A percentile compares a stretch with the other conserved stretches of the same genome.
phyloP scores from a whole-genome alignment of 2,797 vertebrate genomes.

The Salmo trutta region DNA sequence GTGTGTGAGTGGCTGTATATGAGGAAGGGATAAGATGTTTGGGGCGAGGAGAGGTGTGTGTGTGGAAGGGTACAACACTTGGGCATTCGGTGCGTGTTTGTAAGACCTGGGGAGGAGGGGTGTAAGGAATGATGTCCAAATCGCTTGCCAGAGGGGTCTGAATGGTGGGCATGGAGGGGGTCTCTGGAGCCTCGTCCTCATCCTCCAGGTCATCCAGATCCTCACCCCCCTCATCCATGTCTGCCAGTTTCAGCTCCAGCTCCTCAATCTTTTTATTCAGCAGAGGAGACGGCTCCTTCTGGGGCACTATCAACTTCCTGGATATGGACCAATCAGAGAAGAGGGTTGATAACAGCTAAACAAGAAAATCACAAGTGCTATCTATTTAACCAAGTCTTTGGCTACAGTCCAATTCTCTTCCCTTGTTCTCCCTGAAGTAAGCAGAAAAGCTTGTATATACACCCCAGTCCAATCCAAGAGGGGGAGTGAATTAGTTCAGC shows the following conservation, averaged over 20 bases:
- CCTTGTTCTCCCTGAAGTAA: background rate
- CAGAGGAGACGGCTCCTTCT: conserved; percentile 94
- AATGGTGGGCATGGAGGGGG: conserved; percentile 89
- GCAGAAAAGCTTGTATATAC: background rate
- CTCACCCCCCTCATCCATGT: conserved; percentile 88
- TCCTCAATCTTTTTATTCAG: conserved; percentile 96
- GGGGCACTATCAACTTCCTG: conserved; percentile 93
- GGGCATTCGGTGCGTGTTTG: background rate
- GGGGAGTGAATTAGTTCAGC: background rate
- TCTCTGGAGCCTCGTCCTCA: conserved; percentile 86
- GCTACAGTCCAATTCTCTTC: background rate
- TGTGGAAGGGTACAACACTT: background rate
- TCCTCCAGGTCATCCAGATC: conserved; percentile 95
- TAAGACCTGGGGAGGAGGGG: conserved; percentile 90
- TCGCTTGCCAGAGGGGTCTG: conserved; percentile 87
- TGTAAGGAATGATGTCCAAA: conserved; percentile 89
- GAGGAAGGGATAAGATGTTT: background rate
- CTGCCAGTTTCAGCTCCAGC: conserved; percentile 95
- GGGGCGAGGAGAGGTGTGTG: background rate
- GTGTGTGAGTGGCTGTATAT: background rate
- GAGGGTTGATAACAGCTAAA: background rate
- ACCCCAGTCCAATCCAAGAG: background rate
- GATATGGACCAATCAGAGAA: background rate
- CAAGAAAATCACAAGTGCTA: background rate
- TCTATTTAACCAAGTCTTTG: background rate